These are phyloP conservation scores for Spheniscus mendiculus DNA, from an alignment of 2,113 vertebrate genomes.

Conservation along the genomic window DNA sequence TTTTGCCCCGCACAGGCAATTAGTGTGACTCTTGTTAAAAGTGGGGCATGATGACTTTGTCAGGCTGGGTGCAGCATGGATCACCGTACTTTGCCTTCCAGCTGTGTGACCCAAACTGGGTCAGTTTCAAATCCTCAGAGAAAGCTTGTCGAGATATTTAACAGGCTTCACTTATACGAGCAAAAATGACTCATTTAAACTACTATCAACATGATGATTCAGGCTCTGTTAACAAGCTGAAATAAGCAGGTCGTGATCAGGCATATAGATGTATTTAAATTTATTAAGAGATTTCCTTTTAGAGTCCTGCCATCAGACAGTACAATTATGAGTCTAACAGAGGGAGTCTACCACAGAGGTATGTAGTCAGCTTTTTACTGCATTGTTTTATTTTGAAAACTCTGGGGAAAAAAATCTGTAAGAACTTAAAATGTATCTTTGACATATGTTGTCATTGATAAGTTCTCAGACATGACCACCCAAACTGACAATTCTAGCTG, in stretches of 20 bases:
- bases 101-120: background rate
- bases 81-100: background rate
- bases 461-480: background rate
- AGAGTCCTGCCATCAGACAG: background rate
- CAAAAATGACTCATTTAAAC: constrained; percentile 34
- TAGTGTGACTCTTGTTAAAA: background rate
- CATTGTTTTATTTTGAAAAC: background rate
- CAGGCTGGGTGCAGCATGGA: background rate
- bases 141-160: background rate
- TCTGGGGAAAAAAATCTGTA: background rate
- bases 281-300: constrained; percentile 38
- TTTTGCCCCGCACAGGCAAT: background rate
- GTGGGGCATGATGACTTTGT: background rate
- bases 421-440: background rate
- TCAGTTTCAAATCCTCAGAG: background rate
- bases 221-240: constrained; percentile 33
- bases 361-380: background rate
- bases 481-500: background rate
- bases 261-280: constrained; percentile 7
- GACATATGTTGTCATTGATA: background rate
- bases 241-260: constrained; percentile 27
- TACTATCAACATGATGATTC: background rate
- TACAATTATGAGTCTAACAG: background rate
- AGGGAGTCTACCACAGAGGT: background rate
- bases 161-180: background rate